phyloP scores from a whole-genome alignment of 2,888 invertebrate species.

The Anoncus sp. region DNA sequence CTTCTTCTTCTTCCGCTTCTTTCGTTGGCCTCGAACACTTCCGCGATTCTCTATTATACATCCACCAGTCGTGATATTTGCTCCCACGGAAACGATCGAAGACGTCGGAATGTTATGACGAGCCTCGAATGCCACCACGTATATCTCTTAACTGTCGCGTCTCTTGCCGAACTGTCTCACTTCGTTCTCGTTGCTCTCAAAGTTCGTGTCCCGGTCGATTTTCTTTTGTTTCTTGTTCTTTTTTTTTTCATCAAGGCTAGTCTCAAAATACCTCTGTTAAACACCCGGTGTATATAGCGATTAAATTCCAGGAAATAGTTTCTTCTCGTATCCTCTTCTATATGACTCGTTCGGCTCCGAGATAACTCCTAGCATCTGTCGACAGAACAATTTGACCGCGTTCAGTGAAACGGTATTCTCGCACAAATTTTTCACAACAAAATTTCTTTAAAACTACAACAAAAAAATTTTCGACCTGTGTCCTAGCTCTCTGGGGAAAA shows the following conservation, averaged over 20 bases:
- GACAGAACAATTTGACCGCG: slow-evolving; percentile 48
- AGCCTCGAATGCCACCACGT: not conserved
- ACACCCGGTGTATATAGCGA: slow-evolving; percentile 1
- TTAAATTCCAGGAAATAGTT: slow-evolving; percentile 23
- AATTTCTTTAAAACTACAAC: too few species aligned
- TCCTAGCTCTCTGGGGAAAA: not conserved
- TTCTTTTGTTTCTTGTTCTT: too few species aligned
- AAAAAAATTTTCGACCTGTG: not conserved
- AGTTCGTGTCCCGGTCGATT: not conserved
- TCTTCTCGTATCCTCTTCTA: slow-evolving; percentile 12
- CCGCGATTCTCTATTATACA: slow-evolving; percentile 40
- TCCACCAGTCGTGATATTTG: slow-evolving; percentile 8
- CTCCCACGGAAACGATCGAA: slow-evolving; percentile 1
- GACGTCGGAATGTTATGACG: slow-evolving; percentile 11
- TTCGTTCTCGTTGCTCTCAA: slow-evolving; percentile 12
- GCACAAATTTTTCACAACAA: too few species aligned
- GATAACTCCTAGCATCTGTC: slow-evolving; percentile 36
- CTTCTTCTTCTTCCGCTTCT: slow-evolving; percentile 6
- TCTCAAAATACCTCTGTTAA: slow-evolving; percentile 19
- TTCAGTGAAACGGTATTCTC: slow-evolving; percentile 24
- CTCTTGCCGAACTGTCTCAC: slow-evolving; percentile 2
- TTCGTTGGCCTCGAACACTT: not conserved
- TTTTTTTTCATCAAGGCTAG: not conserved
- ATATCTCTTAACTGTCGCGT: not conserved
- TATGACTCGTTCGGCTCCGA: not conserved